A percentile compares a stretch with the other conserved stretches of the same genome.
Conservation (phyloP, 2,888 invertebrate genomes). For the Drosophila stalkeri region DNA sequence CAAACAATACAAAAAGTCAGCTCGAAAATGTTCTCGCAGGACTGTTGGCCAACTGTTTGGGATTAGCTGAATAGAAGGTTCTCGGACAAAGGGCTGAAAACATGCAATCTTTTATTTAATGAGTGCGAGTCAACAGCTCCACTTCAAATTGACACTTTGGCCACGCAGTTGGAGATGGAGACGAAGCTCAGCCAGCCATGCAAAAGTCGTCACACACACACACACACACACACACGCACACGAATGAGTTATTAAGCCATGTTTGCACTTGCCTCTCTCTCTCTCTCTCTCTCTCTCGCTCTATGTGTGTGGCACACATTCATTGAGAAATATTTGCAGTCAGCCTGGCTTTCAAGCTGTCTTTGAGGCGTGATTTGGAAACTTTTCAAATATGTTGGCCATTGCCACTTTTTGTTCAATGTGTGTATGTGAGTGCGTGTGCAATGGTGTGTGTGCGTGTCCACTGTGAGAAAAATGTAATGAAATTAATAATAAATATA, state of each 20-base stretch:
- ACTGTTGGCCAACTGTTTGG: conserved; percentile 31
- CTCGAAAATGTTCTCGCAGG: conserved; percentile 24
- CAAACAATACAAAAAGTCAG: conserved; percentile 45
- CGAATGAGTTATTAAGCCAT: conserved; percentile 77
- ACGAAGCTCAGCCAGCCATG: conserved; percentile 39
- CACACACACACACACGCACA: conserved; percentile 15
- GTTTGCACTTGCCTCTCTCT: conserved; percentile 70
- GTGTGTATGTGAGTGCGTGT: conserved; percentile 4
- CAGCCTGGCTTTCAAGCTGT: conserved; percentile 51
- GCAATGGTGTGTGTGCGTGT: conserved; percentile 16
- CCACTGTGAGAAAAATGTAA: conserved; percentile 1
- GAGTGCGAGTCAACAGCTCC: conserved; percentile 77
- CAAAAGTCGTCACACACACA: conserved; percentile 42
- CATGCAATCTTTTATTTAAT: conserved; percentile 80
- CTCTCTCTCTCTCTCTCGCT: too few species aligned
- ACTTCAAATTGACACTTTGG: conserved; percentile 75
- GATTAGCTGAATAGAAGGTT: conserved; percentile 44
- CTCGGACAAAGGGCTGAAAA: conserved; percentile 71
- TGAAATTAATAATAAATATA: background rate
- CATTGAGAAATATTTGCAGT: conserved; percentile 76
- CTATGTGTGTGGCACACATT: conserved; percentile 58
- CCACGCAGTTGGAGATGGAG: conserved; percentile 12
- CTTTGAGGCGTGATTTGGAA: conserved; percentile 79
- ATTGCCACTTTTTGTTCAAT: conserved; percentile 60
- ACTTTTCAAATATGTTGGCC: conserved; percentile 80